These are phyloP conservation scores for Borostomias antarcticus DNA, from an alignment of 2,797 vertebrate species.

Conservation along the genomic window DNA sequence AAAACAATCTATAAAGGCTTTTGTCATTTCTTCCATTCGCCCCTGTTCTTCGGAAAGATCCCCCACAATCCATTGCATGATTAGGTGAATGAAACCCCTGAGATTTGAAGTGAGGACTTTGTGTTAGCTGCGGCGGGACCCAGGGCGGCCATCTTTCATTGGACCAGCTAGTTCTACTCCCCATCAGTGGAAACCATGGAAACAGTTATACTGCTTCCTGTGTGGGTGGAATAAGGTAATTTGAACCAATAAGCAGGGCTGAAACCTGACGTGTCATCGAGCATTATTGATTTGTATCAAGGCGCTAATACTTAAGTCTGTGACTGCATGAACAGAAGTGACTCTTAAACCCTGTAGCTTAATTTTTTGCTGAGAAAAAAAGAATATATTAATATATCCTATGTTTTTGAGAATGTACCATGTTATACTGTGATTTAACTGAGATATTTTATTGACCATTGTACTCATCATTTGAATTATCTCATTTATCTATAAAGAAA, in stretches of 20 bases:
- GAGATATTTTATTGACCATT: conserved; percentile 80
- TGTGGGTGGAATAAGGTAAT: conserved; percentile 53
- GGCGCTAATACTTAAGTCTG: conserved; percentile 83
- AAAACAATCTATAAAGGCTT: conserved; percentile 27
- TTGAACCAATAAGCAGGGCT: conserved; percentile 70
- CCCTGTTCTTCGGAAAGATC: conserved; percentile 48
- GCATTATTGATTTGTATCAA: conserved; percentile 69
- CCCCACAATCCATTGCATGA: conserved; percentile 70
- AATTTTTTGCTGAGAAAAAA: conserved; percentile 76
- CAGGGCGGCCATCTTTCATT: conserved; percentile 56
- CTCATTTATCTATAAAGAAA: conserved; percentile 82
- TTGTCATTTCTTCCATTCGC: conserved; percentile 43
- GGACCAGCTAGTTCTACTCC: conserved; percentile 50
- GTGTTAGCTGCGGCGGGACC: conserved; percentile 62
- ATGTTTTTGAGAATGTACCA: conserved; percentile 87
- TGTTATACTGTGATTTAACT: conserved; percentile 86
- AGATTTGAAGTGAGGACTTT: conserved; percentile 65
- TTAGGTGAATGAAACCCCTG: conserved; percentile 73
- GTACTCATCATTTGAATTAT: conserved; percentile 81
- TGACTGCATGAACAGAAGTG: conserved; percentile 85
- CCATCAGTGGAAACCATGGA: conserved; percentile 56
- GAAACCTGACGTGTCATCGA: conserved; percentile 75
- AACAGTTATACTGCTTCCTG: conserved; percentile 62
- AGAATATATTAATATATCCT: conserved; percentile 81
- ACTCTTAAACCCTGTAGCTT: conserved; percentile 78